Base-by-base conservation (phyloP, 2,797 vertebrate species). In the Sebastes nivosus region DNA sequence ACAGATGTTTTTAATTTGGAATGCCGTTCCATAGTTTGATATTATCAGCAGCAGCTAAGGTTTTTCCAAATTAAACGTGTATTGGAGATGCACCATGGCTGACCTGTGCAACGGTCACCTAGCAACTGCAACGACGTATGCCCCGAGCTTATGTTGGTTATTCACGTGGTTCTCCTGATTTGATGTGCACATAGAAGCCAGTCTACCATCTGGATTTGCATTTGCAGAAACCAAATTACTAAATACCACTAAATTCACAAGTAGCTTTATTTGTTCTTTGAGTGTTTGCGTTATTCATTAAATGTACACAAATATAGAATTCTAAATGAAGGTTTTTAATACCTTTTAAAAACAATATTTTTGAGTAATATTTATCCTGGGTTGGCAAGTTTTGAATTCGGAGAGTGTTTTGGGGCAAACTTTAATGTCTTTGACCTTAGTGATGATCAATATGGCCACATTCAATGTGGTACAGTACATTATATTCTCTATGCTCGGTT, bases 61-160 rank as follows among this genome's bases (percentile, higher is more conserved):
- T 30, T 59, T 71, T 61, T 50, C 11, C 32, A 32, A 77, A 42
- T 72, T 54, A 67, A 72, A 71, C 32, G 1, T 71, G 5, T 54
- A 54, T 71, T 38, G 1, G 11, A 60, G 24, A 36, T 50, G 12
- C 9, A 50, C 25, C 32, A 24, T 20, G 6, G 32, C 67, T 72
- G 63, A 67, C 75, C 50, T 65, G 60, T 59, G 52, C 11, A n/a
- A 29, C 30, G 54, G 68, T 75, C 60, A 75, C 71, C 42, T 67
- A 82, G 65, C 64, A 82, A 75, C 71, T 46, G 6, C 38, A 63
- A 16, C 67, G 2, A 30, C 18, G 10, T n/a, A 34, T 1, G 9
- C 58, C 25, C 16, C 16, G 6, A 60, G 55, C 70, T 59, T 32
- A 38, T 18, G 22, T 46, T 5, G 20, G 20, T 34, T 71, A 46